Conservation (phyloP, 2,797 vertebrate genomes). For the Lepilemur ruficaudatus region DNA sequence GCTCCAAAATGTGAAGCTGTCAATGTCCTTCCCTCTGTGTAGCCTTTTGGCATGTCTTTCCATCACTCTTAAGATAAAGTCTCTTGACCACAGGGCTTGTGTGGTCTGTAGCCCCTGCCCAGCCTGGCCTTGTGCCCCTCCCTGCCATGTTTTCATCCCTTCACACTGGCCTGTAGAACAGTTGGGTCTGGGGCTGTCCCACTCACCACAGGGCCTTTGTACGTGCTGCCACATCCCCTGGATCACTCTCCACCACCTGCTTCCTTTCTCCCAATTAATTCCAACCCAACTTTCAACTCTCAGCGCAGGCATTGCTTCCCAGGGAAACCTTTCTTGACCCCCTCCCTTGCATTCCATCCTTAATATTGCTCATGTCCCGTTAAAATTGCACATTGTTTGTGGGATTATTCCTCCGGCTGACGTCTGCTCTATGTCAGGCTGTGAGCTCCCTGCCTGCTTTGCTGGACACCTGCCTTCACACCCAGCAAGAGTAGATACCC, state of each 20-base stretch:
- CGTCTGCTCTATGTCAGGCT: neutral
- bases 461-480: neutral
- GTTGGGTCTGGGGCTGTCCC: neutral
- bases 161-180: accelerated
- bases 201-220: neutral
- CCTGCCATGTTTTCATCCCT: neutral
- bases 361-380: neutral
- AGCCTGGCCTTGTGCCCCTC: neutral
- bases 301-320: neutral
- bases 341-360: too few relatives aligned
- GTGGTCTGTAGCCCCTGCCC: neutral
- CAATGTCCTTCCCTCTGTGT: accelerated
- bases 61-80: neutral
- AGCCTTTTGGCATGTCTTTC: neutral
- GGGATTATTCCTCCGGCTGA: neutral
- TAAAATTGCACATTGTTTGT: neutral
- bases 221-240: accelerated
- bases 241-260: neutral
- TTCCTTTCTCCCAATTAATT: neutral
- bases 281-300: neutral
- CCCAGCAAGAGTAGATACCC: neutral
- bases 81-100: too few relatives aligned
- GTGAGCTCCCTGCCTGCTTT: neutral
- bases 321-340: neutral
- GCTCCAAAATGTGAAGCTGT: neutral